Evolutionary conservation across 2,888 invertebrate genomes (phyloP), one percentile per base, ranked within the genome.

Genomic region (Metacarcinus magister): DNA sequence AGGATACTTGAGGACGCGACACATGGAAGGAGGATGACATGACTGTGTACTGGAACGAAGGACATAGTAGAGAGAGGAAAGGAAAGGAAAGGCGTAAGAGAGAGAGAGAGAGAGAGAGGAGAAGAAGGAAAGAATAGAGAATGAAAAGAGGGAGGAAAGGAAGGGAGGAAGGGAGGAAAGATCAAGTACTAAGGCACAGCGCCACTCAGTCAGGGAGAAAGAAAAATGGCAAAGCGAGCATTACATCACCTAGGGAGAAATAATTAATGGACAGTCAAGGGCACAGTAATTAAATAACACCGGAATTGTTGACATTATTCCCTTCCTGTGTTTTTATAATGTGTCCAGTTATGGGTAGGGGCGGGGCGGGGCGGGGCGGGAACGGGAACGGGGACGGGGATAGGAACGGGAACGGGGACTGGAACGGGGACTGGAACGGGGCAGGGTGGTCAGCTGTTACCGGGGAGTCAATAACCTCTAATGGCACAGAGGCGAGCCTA

Each of bases 321-420:
- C 82, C 82, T 67, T 82, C 82, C 28, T 82, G 82, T 82, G 32
- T 32, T 82, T 82, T 82, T 82, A 67, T 82, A 82, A 82, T 82
- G 82, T 10, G 82, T 67, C 67, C 67, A 67, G 23, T n/a, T 67
- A 67, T n/a, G 67, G 82, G 82, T 8, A 32, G 32, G 82, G 82
- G 32, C 28, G 32, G 28, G 28, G 32, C 0, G 82, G 54, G 67
- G 67, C 2, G 82, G 82, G 28, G 82, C 13, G 28, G 10, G 82
- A 10, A 82, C 5, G 32, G 82, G 28, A 2, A 28, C n/a, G n/a
- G 67, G 75, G 75, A n/a, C 3, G 75, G n/a, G 2, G 4, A n/a
- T n/a, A n/a, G 32, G 28, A 32, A 10, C 32, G 82, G 32, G 82
- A 23, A 54, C 54, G 54, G 54, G 54, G 54, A 39, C 54, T 54